Conservation (phyloP, 2,113 vertebrate species). For the Oceanites oceanicus region DNA sequence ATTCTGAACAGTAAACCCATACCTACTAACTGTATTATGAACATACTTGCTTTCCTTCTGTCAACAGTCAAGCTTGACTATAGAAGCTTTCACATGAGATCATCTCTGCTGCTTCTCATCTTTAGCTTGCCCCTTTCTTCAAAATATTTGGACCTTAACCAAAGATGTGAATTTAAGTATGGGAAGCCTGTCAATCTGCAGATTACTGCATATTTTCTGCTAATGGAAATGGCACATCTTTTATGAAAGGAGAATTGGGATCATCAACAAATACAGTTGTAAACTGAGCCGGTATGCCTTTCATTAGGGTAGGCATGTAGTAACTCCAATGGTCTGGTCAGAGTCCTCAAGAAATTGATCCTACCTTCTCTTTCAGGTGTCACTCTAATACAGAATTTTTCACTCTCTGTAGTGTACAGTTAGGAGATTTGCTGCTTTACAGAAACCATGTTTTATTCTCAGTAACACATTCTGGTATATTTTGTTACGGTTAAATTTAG, state of each 20-base stretch:
- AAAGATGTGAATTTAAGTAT: background rate
- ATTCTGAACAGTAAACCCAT: background rate
- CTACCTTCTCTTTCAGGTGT: background rate
- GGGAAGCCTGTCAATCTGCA: background rate
- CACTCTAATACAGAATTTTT: background rate
- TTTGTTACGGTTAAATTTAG: background rate
- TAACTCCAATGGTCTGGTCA: background rate
- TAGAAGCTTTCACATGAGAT: background rate
- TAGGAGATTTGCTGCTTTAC: background rate
- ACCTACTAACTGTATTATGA: background rate
- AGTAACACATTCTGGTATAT: background rate
- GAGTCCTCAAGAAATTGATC: background rate
- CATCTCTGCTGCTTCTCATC: background rate
- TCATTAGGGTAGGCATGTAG: background rate
- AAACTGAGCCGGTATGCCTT: background rate
- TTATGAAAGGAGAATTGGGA: background rate
- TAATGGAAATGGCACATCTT: background rate
- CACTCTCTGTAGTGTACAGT: background rate
- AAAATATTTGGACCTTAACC: background rate
- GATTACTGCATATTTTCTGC: background rate
- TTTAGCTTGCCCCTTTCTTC: background rate
- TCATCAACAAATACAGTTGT: background rate
- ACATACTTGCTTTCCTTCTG: background rate
- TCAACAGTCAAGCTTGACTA: background rate
- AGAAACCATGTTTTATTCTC: background rate